Conservation (phyloP, 1,140 invertebrate genomes). For the Drosophila bipectinata region DNA sequence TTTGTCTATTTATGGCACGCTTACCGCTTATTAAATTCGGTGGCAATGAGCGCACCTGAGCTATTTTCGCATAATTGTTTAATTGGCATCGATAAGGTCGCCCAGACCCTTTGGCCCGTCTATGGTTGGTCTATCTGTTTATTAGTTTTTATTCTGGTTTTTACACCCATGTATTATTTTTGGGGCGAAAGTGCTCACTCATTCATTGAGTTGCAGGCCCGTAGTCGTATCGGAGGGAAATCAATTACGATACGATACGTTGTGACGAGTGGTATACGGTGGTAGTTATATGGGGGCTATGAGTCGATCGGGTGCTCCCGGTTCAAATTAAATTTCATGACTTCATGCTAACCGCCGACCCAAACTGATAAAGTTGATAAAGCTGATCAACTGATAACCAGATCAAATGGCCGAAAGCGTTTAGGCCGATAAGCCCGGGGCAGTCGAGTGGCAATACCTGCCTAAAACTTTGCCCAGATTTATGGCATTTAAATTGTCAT, state of each 20-base stretch:
- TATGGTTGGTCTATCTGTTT: background rate
- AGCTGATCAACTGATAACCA: conserved; percentile 13
- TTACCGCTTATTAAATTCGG: conserved; percentile 21
- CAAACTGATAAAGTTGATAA: conserved; percentile 8
- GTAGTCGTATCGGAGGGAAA: conserved; percentile 14
- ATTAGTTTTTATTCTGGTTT: conserved; percentile 6
- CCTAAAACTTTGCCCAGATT: conserved; percentile 48
- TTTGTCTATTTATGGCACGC: conserved; percentile 52
- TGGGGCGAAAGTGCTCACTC: conserved; percentile 40
- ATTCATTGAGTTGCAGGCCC: conserved; percentile 22
- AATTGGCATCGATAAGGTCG: conserved; percentile 60
- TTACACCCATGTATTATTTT: conserved; percentile 6
- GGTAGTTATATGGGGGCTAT: background rate
- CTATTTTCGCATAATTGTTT: conserved; percentile 77
- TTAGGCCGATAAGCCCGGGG: conserved; percentile 45
- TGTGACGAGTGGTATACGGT: background rate
- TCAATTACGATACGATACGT: conserved; percentile 49
- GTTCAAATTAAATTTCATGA: conserved; percentile 42
- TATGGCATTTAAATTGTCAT: conserved; percentile 34
- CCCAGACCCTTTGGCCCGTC: conserved; percentile 10
- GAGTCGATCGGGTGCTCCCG: conserved; percentile 28
- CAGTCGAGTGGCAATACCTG: conserved; percentile 68
- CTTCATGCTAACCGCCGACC: conserved; percentile 34
- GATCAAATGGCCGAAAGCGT: conserved; percentile 31
- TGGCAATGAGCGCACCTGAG: conserved; percentile 54